Evolutionary conservation across 2,797 vertebrate genomes (phyloP).

Genomic region (Decapterus maruadsi): DNA sequence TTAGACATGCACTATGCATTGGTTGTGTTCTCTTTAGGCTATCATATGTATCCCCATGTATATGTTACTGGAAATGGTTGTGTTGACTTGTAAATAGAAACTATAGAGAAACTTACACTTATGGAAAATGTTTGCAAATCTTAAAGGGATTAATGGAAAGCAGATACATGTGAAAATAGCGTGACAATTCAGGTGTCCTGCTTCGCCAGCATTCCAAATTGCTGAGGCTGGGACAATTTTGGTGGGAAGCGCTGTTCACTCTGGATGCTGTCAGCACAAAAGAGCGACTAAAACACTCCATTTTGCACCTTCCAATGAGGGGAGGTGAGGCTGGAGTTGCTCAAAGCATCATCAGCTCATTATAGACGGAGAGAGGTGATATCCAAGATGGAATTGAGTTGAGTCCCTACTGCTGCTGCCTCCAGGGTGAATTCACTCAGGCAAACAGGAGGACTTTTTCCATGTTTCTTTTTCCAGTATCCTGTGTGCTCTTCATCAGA

Average conservation of each 20-base stretch:
- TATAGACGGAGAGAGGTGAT: constrained; percentile 39
- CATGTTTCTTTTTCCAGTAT: background rate
- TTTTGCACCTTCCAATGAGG: constrained; percentile 54
- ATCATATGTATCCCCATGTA: background rate
- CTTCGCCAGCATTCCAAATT: constrained; percentile 40
- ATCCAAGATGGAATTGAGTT: constrained; percentile 53
- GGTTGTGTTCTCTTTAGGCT: background rate
- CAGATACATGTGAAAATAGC: constrained; percentile 1
- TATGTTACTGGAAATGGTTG: background rate
- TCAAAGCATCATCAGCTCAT: constrained; percentile 64
- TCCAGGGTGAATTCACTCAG: constrained; percentile 28
- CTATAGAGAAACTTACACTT: background rate
- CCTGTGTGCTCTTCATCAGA: background rate
- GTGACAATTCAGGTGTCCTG: constrained; percentile 31
- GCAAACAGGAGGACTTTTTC: constrained; percentile 1
- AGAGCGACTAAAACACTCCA: constrained; percentile 52
- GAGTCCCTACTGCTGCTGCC: constrained; percentile 30
- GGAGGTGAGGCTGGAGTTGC: constrained; percentile 37
- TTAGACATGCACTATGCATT: background rate
- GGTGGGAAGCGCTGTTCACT: constrained; percentile 22
- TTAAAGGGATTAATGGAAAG: constrained; percentile 21
- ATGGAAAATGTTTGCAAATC: constrained; percentile 3
- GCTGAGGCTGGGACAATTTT: constrained; percentile 55
- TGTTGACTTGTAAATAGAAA: background rate
- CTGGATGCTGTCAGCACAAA: constrained; percentile 54